Evolutionary conservation across 1,140 invertebrate genomes (phyloP).

Genomic region (Akabosia matsudoensis): DNA sequence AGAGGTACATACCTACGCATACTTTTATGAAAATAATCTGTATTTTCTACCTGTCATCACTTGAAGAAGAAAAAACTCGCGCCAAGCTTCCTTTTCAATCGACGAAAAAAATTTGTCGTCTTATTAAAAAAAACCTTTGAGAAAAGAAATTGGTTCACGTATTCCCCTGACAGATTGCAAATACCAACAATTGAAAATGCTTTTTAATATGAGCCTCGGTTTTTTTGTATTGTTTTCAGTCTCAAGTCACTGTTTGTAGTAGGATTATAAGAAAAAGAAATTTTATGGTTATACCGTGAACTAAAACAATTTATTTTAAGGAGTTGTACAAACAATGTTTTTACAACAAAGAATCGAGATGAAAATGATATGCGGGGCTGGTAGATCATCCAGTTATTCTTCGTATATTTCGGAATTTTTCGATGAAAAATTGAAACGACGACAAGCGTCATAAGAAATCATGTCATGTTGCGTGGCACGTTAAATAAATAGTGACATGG

Average conservation of each 20-base stretch:
- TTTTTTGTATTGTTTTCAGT: not conserved
- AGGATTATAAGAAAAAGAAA: not conserved
- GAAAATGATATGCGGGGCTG: not conserved
- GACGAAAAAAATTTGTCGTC: no score
- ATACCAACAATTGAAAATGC: conserved; percentile 2
- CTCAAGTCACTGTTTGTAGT: not conserved
- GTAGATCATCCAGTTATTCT: not conserved
- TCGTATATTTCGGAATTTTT: no score
- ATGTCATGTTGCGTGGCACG: conserved; percentile 4
- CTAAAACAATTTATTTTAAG: no score
- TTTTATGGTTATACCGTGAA: no score
- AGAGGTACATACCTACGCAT: no score
- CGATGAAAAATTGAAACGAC: not conserved
- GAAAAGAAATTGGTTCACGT: not conserved
- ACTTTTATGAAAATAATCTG: no score
- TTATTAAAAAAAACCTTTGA: no score
- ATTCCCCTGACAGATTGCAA: conserved; percentile 7
- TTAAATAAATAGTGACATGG: conserved; percentile 20
- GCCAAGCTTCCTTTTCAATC: no score
- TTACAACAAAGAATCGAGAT: no score
- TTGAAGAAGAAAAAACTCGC: no score
- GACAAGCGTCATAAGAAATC: conserved; percentile 6
- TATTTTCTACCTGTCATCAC: no score
- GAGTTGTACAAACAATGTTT: no score
- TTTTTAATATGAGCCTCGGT: not conserved